Base-by-base conservation (phyloP, 2,113 vertebrate species). In the Podarcis raffonei region DNA sequence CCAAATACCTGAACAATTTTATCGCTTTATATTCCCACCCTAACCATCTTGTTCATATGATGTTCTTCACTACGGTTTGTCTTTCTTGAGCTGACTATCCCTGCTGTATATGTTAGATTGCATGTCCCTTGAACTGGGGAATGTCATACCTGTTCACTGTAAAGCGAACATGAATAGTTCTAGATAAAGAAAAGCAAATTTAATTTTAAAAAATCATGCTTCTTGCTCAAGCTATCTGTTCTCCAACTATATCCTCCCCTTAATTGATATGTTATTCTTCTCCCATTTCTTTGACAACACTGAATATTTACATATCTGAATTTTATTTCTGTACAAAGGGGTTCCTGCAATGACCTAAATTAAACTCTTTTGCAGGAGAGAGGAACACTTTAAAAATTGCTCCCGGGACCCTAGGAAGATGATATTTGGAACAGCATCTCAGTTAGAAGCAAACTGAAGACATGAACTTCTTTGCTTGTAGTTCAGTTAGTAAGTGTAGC, bases 21-120 rank as follows among this genome's bases (percentile, higher is more conserved):
- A 86, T 85, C 92, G 80, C 91, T 89, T 94, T 90, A 91, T 90
- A 93, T 90, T 94, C 89, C 89, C 93, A 91, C 72, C 84, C 42
- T 75, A 85, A 92, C 42, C 87, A 94, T 84, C 83, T 81, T 66
- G 27, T 80, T 90, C n/a, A 1, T 2, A 81, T 86, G 90, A 84
- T 84, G 86, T 68, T 86, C 23, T 71, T 71, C 42, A 89, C 78
- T 93, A 83, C 90, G 42, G 76, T 91, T 84, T 89, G 89, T 76
- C 79, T 87, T 90, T 0, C 68, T 57, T n/a, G 11, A 92, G 69
- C 0, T 85, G 75, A 37, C 59, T 2, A 32, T 27, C 68, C 37
- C 59, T 62, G 59, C 3, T 62, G 4, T 62, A 20, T 62, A 62
- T 62, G 1, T 5, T 62, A 15, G 59, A 62, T 20, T 62, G 59